phyloP scores from a whole-genome alignment of 2,888 invertebrate genomes.

The Blastobasis adustella region DNA sequence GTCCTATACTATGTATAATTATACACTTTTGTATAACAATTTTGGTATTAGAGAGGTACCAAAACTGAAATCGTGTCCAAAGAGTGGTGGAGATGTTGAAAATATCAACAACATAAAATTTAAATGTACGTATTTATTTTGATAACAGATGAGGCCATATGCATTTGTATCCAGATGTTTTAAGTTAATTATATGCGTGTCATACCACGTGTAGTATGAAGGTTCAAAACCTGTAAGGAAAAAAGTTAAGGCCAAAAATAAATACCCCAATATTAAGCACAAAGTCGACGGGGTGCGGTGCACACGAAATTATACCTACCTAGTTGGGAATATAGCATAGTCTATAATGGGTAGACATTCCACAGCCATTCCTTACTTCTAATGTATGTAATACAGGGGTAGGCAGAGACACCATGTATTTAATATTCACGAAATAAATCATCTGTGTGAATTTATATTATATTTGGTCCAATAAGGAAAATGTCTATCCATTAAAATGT shows the following conservation, averaged over 20 bases:
- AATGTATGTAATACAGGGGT: no score
- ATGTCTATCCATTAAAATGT: no score
- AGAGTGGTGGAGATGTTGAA: constrained; percentile 41
- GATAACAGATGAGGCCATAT: constrained; percentile 49
- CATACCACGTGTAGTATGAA: constrained; percentile 8
- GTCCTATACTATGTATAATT: constrained; percentile 25
- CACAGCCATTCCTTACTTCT: no score
- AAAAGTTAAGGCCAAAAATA: constrained; percentile 38
- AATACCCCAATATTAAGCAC: constrained; percentile 48
- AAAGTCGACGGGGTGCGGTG: constrained; percentile 22
- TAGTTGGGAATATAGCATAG: no score
- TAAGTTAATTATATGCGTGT: constrained; percentile 33
- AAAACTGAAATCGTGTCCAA: constrained; percentile 60
- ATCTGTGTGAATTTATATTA: no score
- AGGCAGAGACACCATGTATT: no score
- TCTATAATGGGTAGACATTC: no score
- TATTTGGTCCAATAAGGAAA: no score
- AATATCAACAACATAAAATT: constrained; percentile 33
- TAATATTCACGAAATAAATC: no score
- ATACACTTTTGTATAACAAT: constrained; percentile 21
- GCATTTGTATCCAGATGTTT: constrained; percentile 35
- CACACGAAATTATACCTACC: no score
- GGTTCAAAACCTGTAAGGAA: constrained; percentile 6
- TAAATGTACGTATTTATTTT: constrained; percentile 52
- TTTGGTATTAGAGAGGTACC: constrained; percentile 39